Evolutionary conservation across 2,888 invertebrate species (phyloP).

Genomic region (Auanema freiburgensis): DNA sequence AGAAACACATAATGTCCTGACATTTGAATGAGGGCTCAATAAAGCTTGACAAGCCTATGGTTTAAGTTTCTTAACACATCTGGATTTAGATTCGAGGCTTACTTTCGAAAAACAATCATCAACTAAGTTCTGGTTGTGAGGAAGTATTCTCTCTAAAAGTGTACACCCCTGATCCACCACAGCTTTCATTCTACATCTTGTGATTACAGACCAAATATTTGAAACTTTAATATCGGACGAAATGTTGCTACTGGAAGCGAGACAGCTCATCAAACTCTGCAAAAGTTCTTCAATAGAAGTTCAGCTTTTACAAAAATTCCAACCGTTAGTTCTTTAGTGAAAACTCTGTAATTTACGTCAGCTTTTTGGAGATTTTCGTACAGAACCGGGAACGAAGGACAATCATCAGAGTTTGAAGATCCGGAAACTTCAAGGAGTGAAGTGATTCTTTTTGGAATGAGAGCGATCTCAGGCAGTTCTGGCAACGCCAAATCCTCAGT

Average conservation of each 20-base stretch:
- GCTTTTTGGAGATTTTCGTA: constrained; percentile 1
- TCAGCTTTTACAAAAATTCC: not conserved
- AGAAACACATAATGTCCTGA: constrained; percentile 17
- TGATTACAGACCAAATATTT: constrained; percentile 8
- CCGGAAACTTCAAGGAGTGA: not conserved
- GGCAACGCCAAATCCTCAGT: too few relatives aligned
- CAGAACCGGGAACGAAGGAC: constrained; percentile 10
- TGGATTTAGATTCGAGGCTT: not conserved
- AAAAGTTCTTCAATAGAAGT: not conserved
- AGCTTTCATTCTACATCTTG: constrained; percentile 17
- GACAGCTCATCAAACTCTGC: not conserved
- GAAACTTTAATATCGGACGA: not conserved
- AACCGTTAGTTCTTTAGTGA: constrained; percentile 12
- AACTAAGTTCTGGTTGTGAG: not conserved
- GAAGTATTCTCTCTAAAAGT: constrained; percentile 6
- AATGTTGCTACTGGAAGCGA: not conserved
- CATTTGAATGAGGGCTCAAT: not conserved
- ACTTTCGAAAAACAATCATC: not conserved
- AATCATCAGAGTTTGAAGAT: not conserved
- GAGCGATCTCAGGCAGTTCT: too few relatives aligned
- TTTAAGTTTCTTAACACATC: not conserved
- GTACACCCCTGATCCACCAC: constrained; percentile 20
- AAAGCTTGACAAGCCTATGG: constrained; percentile 8
- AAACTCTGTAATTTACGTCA: not conserved
- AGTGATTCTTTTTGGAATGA: too few relatives aligned